Base-by-base conservation (phyloP, 2,113 vertebrate genomes). In the Dunckerocampus dactyliophorus region DNA sequence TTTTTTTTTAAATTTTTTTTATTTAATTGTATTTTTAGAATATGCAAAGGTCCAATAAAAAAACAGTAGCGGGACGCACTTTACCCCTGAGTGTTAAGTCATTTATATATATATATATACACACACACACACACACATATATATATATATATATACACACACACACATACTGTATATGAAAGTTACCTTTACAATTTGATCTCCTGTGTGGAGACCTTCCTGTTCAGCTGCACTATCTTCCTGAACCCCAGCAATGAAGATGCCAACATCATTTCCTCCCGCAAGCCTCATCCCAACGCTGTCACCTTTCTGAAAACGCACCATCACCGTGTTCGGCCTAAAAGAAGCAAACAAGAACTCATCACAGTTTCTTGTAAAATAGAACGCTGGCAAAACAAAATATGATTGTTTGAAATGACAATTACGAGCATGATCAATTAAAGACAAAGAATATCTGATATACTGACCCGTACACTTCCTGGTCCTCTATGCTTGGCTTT, bases 191-290 rank as follows among this genome's bases (percentile, higher is more conserved):
- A 99, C 87, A 74, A 99, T 95, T 76, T 99, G 97, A 78, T 99
- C 97, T 69, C 97, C 97, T 8, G 92, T 91, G 53, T 79, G 88
- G 8, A 99, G 91, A 1, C 97, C 97, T 62, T 98, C 94, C 64
- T 93, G 69, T 55, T 98, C 95, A 0, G 97, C 97, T 0, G 94
- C 92, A 15, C 95, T 98, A 37, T 95, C 96, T 69, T 98, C 96
- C 76, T 98, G 95, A 80, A 98, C 92, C n/a, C 93, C 93, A 17
- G 95, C 95, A 34, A 98, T 90, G 83, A 98, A 99, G 87, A 99
- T 95, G 21, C 97, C 97, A 0, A 99, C 96, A 2, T 99, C 97
- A 8, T 98, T 99, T 37, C 97, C 96, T 8, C 97, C 97, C 2
- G 97, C 95, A 76, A 99, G 81, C 17, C 96, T 92, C 4, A 99